phyloP scores from a whole-genome alignment of 2,888 invertebrate genomes.

The Thecophora atra region DNA sequence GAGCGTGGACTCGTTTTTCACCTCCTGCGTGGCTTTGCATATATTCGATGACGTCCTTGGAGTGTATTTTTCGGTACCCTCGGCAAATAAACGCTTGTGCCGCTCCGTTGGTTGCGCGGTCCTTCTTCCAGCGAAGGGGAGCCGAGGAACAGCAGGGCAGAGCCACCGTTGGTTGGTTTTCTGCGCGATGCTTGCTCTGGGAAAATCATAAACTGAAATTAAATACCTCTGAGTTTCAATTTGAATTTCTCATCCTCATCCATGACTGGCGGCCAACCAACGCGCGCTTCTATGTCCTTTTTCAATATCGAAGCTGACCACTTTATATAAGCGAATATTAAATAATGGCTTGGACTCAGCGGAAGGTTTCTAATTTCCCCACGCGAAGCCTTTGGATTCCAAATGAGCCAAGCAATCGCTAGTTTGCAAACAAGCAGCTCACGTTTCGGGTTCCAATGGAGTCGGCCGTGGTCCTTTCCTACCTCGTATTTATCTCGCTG shows the following conservation, averaged over 20 bases:
- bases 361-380: no score
- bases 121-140: neutral
- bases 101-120: neutral
- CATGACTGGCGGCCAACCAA: neutral
- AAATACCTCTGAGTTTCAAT: slow-evolving; percentile 43
- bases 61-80: slow-evolving; percentile 4
- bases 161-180: neutral
- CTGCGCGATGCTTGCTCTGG: slow-evolving; percentile 25
- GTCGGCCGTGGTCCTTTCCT: no score
- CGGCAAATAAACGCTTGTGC: slow-evolving; percentile 19
- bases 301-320: neutral
- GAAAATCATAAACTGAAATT: slow-evolving; percentile 43
- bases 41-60: neutral
- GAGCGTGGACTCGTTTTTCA: neutral
- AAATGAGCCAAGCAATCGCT: no score
- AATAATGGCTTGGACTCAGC: no score
- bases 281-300: neutral
- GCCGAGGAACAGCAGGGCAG: neutral
- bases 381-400: no score
- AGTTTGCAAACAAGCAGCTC: no score
- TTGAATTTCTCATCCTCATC: slow-evolving; percentile 16
- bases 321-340: neutral
- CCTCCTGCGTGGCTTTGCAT: neutral
- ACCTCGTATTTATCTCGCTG: no score
- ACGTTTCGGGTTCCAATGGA: no score